Conservation (phyloP, 2,888 invertebrate species). For the Epistrophella euchroma region DNA sequence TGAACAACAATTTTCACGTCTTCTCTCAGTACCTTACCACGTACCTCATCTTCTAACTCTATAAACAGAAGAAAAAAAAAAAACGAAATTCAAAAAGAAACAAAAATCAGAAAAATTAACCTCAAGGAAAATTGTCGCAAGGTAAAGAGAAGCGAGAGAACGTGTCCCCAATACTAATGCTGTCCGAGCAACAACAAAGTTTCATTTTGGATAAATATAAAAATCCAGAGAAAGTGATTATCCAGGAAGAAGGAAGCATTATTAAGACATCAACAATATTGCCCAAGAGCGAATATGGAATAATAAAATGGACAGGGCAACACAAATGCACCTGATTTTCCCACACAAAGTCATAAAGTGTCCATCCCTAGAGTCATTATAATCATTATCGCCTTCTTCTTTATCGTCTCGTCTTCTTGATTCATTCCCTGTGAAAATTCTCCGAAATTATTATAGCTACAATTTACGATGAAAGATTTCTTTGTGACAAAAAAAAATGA, state of each 20-base stretch:
- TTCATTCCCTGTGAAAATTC: conserved; percentile 52
- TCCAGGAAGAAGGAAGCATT: conserved; percentile 76
- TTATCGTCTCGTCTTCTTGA: conserved; percentile 6
- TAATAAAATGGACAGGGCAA: conserved; percentile 57
- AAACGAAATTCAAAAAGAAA: neutral
- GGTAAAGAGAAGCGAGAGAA: conserved; percentile 35
- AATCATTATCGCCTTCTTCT: conserved; percentile 52
- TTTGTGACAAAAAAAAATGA: conserved; percentile 17
- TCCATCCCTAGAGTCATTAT: conserved; percentile 60
- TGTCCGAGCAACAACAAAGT: conserved; percentile 30
- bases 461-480: conserved; percentile 60
- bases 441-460: conserved; percentile 66
- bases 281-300: conserved; percentile 63
- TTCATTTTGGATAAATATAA: conserved; percentile 34
- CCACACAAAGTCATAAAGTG: conserved; percentile 65
- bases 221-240: conserved; percentile 37
- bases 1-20: conserved; percentile 67
- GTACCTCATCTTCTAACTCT: conserved; percentile 16
- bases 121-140: conserved; percentile 48
- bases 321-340: conserved; percentile 70
- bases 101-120: conserved; percentile 37
- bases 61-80: neutral
- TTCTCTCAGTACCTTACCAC: conserved; percentile 13
- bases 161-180: conserved; percentile 71
- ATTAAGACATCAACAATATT: conserved; percentile 70